Evolutionary conservation across 2,113 vertebrate species (phyloP).

Genomic region (Calidris pugnax): DNA sequence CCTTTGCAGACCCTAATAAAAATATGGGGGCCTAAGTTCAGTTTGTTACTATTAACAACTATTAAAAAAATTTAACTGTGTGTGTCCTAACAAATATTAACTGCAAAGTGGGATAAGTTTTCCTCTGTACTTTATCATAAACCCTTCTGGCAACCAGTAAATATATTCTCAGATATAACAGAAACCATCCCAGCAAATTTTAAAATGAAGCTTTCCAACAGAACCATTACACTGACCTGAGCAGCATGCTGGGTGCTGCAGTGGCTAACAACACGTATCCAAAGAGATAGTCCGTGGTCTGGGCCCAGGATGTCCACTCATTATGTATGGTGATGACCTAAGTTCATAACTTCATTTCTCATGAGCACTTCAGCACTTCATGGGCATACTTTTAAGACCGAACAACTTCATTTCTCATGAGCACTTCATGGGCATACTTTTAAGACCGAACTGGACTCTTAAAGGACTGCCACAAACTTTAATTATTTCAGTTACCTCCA

Average conservation of each 20-base stretch:
- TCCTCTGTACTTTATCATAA: not conserved
- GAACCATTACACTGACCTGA: not conserved
- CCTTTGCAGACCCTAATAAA: not conserved
- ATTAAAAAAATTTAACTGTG: not conserved
- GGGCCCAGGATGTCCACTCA: not conserved
- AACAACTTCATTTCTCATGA: not conserved
- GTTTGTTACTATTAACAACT: not conserved
- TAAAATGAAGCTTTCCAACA: not conserved
- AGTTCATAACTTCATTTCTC: not conserved
- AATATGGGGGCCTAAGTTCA: not conserved
- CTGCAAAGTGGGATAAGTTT: not conserved
- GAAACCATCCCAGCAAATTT: not conserved
- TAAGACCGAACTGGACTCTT: not conserved
- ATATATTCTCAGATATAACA: not conserved
- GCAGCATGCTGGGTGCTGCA: accelerated
- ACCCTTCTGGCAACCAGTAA: not conserved
- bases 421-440: not conserved
- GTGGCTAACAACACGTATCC: no score
- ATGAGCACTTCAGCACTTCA: not conserved
- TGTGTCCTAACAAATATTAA: not conserved
- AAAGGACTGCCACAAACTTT: not conserved
- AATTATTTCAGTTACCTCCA: not conserved
- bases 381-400: not conserved
- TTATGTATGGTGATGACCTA: no score
- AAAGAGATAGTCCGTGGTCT: not conserved